Evolutionary conservation across 2,113 vertebrate species (phyloP).

Genomic region (Chelonoidis abingdonii): DNA sequence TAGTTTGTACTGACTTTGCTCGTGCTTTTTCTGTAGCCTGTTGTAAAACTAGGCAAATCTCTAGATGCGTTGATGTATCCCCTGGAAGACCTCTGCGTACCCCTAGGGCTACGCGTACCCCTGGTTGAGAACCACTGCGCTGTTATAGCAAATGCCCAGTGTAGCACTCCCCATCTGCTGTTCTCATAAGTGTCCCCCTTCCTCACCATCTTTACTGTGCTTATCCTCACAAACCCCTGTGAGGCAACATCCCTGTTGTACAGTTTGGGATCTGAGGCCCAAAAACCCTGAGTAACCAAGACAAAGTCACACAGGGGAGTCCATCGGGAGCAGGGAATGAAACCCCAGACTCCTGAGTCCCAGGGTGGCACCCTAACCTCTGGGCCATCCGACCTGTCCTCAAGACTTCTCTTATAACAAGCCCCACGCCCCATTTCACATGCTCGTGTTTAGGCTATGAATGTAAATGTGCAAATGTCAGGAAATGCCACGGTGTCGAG

Average conservation of each 20-base stretch:
- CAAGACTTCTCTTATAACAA: not conserved
- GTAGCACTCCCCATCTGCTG: not conserved
- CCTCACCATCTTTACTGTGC: not conserved
- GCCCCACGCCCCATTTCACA: not conserved
- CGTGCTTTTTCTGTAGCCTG: too few relatives aligned
- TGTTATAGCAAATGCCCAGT: not conserved
- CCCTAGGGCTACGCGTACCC: too few relatives aligned
- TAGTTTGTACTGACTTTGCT: too few relatives aligned
- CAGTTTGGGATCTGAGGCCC: not conserved
- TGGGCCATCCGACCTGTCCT: not conserved
- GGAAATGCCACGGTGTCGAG: not conserved
- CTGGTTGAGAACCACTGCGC: too few relatives aligned
- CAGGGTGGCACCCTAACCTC: not conserved
- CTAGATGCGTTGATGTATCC: too few relatives aligned
- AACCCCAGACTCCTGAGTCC: not conserved
- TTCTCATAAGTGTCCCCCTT: not conserved
- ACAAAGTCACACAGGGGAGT: not conserved
- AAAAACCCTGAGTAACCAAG: not conserved
- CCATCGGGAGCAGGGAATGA: not conserved
- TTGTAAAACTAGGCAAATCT: too few relatives aligned
- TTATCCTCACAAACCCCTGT: not conserved
- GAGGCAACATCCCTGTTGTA: not conserved
- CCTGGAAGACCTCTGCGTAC: too few relatives aligned
- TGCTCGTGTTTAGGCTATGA: not conserved
- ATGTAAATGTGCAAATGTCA: not conserved